Evolutionary conservation across 2,797 vertebrate genomes (phyloP).

Genomic region (Perodicticus potto): DNA sequence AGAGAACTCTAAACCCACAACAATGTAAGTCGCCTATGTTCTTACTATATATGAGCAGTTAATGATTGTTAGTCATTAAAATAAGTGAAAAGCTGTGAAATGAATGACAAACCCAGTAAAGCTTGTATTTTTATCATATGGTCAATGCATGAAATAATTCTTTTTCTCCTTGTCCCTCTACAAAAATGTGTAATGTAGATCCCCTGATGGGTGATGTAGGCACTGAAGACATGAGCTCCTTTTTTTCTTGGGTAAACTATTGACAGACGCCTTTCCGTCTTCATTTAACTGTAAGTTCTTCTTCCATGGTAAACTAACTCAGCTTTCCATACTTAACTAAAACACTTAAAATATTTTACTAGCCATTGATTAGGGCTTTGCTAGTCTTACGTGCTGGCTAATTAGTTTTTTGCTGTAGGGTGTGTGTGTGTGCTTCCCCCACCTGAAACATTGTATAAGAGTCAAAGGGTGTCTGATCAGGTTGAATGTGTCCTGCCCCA

Average conservation of each 20-base stretch:
- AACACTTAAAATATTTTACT: not conserved
- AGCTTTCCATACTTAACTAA: not conserved
- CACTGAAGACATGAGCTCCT: not conserved
- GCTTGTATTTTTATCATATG: not conserved
- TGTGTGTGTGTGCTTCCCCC: not conserved
- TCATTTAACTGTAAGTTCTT: not conserved
- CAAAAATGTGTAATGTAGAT: not conserved
- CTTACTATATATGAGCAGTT: not conserved
- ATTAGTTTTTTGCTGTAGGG: not conserved
- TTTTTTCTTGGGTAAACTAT: not conserved
- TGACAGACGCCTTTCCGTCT: not conserved
- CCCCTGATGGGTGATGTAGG: not conserved
- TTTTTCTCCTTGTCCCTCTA: not conserved
- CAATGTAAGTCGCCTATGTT: not conserved
- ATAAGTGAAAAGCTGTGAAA: slow-evolving; percentile 37
- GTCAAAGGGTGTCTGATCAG: not conserved
- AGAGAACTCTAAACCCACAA: not conserved
- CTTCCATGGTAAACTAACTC: not conserved
- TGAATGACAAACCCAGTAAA: not conserved
- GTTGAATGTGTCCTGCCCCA: not conserved
- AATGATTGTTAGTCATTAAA: slow-evolving; percentile 30
- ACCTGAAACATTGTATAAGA: not conserved
- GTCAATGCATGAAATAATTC: not conserved
- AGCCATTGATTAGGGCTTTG: not conserved
- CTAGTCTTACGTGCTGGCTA: not conserved